Base-by-base conservation (phyloP, 2,113 vertebrate genomes). In the Nibea albiflora region DNA sequence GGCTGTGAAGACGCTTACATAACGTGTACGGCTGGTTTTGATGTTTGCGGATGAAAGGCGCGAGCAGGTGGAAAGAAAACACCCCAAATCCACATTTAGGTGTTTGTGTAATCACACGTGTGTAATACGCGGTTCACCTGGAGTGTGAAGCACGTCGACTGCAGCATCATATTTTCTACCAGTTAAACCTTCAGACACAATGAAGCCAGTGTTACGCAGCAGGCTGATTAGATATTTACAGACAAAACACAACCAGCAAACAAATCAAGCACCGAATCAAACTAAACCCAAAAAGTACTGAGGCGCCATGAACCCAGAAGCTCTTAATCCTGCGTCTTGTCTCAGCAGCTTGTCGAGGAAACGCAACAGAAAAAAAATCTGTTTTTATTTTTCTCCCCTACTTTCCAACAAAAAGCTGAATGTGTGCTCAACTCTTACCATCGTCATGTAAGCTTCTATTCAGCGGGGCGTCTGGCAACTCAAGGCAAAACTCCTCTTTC, bases 281-380 rank as follows among this genome's bases (percentile, higher is more conserved):
- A 80, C 68, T 78, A 70, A 88, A 82, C 65, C 80, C 49, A 24
- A 53, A 57, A 72, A 64, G 61, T 6, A 72, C 65, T 58, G 84
- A 78, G 46, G 42, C 73, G 26, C 63, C 64, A 35, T 76, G 57
- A 91, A 80, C 66, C 80, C 62, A 56, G 54, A 70, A 82, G 85
- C 84, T 83, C 81, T 81, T 76, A 76, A 87, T 88, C 69, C 76
- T 47, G 62, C 58, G 54, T 80, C 35, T 20, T 22, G 73, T 85
- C 69, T 19, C 78, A 74, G 82, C 86, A 84, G 86, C 81, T 76
- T 72, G 84, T 73, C 3, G 63, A 64, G 26, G 73, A 83, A 67
- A 78, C 16, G 46, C 81, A 17, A n/a, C 83, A 62, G 53, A 77
- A 73, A 71, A 81, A 71, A 79, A 76, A 47, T 54, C 42, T 42